These are phyloP conservation scores for Alethe diademata DNA, from an alignment of 2,113 vertebrate genomes.

Conservation along the genomic window DNA sequence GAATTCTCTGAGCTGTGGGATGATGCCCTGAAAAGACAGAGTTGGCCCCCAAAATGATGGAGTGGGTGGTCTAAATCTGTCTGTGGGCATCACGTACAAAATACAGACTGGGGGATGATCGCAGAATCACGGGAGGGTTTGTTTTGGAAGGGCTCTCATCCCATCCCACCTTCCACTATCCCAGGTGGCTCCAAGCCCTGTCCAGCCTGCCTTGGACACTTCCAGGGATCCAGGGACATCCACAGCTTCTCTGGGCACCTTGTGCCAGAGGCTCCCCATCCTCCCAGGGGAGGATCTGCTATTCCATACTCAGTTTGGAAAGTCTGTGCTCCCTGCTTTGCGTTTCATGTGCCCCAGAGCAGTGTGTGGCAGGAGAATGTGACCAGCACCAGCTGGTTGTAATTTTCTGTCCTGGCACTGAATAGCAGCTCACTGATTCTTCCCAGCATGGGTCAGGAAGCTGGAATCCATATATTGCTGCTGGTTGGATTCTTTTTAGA, in stretches of 20 bases:
- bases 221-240: neutral
- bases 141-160: neutral
- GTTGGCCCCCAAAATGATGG: neutral
- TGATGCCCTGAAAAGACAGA: neutral
- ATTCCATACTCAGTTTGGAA: rapidly evolving
- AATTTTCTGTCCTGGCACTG: neutral
- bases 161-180: rapidly evolving
- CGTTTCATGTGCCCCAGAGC: rapidly evolving
- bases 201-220: neutral
- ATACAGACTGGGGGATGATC: neutral
- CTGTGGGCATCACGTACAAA: rapidly evolving
- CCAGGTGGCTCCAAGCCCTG: rapidly evolving
- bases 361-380: neutral
- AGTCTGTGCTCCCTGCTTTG: rapidly evolving
- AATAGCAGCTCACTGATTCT: neutral
- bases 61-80: rapidly evolving
- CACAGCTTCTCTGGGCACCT: neutral
- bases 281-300: neutral
- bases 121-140: neutral
- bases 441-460: neutral
- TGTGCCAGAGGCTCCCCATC: neutral
- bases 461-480: rapidly evolving
- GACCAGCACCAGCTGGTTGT: neutral
- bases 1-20: neutral
- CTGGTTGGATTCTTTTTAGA: neutral